Evolutionary conservation across 2,797 vertebrate genomes (phyloP), one percentile per base, ranked within the genome.

Genomic region (Crossoptilon crossoptilon): DNA sequence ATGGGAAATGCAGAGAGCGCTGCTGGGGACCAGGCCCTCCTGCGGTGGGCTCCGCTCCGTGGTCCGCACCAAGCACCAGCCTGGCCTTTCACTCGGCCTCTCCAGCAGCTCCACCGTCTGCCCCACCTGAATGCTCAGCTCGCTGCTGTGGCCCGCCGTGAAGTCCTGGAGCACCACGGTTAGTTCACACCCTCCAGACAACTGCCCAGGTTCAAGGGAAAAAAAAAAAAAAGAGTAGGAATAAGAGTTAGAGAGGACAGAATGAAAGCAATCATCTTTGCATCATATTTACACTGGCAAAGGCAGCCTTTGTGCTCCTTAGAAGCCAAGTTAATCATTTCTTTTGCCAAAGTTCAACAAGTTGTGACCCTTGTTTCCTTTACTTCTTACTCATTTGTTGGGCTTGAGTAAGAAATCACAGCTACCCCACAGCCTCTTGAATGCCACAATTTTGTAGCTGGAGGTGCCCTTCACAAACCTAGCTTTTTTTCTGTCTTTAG

Each of bases 101-200:
- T 99, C 99, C 97, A 99, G 97, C 93, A 99, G 98, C 97, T 99
- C 99, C 97, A 99, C 99, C 0, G 99, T 99, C 98, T 99, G 99
- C 66, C 99, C 99, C 31, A 98, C 99, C 97, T 99, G 99, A 53
- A 99, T 97, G 64, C 98, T 98, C 93, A 99, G 98, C 97, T 99
- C 99, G 2, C 98, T 98, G 37, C 98, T 96, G 18, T 98, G 98
- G 23, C 98, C 95, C 0, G 99, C 98, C 13, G 97, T 97, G 97
- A 99, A 99, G 93, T 99, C 99, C 97, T 99, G 97, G 87, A 99
- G 96, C 87, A 99, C 99, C 96, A 99, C 99, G 1, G 99, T 99
- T 97, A 99, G 94, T 97, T 99, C 99, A 70, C 99, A 99, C 84
- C 99, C 99, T 10, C 99, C 99, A 3, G 99, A 99, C 92, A 99